Base-by-base conservation (phyloP, 2,797 vertebrate genomes). In the Alectoris magna region DNA sequence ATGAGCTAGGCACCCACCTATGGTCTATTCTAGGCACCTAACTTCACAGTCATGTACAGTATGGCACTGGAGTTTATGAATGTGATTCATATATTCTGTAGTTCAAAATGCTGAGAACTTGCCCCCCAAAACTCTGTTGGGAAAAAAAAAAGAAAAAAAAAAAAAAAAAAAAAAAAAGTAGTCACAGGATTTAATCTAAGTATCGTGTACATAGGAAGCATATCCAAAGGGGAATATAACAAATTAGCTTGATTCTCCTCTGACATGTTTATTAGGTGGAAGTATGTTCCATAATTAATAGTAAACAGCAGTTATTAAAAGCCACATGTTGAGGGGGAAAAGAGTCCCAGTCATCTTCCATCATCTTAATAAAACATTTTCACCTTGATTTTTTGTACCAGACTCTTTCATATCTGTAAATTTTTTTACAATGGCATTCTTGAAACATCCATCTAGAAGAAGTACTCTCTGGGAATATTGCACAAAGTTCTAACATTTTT, bases 281-380 rank as follows among this genome's bases (percentile, higher is more conserved):
- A 95, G 74, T 53, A 68, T 67, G 93, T 88, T 93, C 93, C 76
- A 64, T 88, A 94, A 95, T 95, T 94, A 95, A 93, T 55, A 91
- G 91, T 90, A 96, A 96, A 94, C 73, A 94, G 76, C 38, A 69
- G 26, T 86, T 95, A 94, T 93, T 93, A 90, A 92, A 79, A 91
- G 39, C 39, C 74, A 63, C 74, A 67, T 88, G 14, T 29, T 94
- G 56, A 90, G 43, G 51, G 39, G 16, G 39, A 64, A 80, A 94
- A 82, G 46, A 82, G 90, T 94, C 56, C 64, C 86, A 94, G 70
- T 76, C 18, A 91, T 48, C 68, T 84, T 86, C 49, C 41, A 68
- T 68, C 83, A 16, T 71, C 83, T 88, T 79, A 84, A 88, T 48
- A 92, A 92, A 94, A 70, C 2, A 64, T 88, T 81, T 83, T 68